Evolutionary conservation across 2,888 invertebrate genomes (phyloP), one percentile per base, ranked within the genome.

Genomic region (Bhutanitis thaidina): DNA sequence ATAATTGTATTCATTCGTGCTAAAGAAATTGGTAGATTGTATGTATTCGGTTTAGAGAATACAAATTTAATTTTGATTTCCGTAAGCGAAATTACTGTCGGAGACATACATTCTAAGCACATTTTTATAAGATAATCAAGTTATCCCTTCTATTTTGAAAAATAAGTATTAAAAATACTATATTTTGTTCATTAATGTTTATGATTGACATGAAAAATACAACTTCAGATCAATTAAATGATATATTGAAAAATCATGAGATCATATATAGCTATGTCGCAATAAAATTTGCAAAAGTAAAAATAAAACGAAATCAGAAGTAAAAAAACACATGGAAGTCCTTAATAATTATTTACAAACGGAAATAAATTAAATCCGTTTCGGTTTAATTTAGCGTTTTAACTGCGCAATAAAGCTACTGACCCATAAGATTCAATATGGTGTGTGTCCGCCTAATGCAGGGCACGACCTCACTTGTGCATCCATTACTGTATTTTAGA

Each of bases 1-100:
- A 20, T 32, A 46, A 46, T 46, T 39, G 38, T 39, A 46, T 30
- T 14, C 30, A 38, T 30, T 32, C 46, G 46, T 39, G 46, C 46
- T 20, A 3, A 46, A 14, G 9, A 15, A 46, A 38, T 46, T 16
- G 20, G 32, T 46, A 13, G 10, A 39, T 46, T 38, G 46, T 38
- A 4, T 39, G 29, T 16, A 37, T 13, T 16, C 15, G 15, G 15
- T 45, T 12, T 16, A 13, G 4, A 15, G 38, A 32, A 32, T 32
- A 38, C 10, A 46, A 20, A 46, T 46, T 39, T 38, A 9, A 38
- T 39, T 39, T 7, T 32, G 20, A 20, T 5, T 29, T 14, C 14
- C 25, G 10, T 43, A 7, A 27, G 4, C 7, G 7, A 8, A 27
- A 27, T 27, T 27, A 7, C 20, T 20, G 20, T 5, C 20, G 5